Conservation (phyloP, 1,140 invertebrate species). For the Contarinia nasturtii region DNA sequence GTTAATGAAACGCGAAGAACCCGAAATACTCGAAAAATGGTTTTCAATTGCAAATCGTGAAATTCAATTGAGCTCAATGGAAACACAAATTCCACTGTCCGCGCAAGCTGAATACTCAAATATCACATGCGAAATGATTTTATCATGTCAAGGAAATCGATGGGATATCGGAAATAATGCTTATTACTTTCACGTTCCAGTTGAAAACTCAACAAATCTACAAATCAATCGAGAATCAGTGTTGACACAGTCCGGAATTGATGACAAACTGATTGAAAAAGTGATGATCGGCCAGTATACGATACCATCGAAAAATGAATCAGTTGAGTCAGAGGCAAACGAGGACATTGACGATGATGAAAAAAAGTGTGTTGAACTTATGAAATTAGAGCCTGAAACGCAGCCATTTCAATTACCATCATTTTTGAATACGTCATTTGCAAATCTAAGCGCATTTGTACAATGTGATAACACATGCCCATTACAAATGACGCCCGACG, state of each 20-base stretch:
- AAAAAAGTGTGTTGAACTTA: constrained; percentile 7
- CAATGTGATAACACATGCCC: constrained; percentile 57
- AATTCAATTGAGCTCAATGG: constrained; percentile 14
- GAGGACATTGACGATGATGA: constrained; percentile 1
- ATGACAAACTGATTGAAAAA: constrained; percentile 30
- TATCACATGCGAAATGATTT: constrained; percentile 25
- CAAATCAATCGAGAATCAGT: constrained; percentile 25
- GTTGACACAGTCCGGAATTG: constrained; percentile 32
- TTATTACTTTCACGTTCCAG: constrained; percentile 31
- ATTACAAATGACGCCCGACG: constrained; percentile 53
- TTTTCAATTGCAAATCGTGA: constrained; percentile 28
- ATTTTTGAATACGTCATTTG: constrained; percentile 33
- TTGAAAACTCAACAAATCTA: constrained; percentile 29
- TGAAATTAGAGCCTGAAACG: constrained; percentile 17
- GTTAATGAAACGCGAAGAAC: constrained; percentile 28
- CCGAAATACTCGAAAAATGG: constrained; percentile 27
- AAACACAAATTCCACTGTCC: constrained; percentile 8
- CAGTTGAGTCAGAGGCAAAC: constrained; percentile 1
- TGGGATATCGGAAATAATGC: constrained; percentile 37
- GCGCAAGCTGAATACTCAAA: constrained; percentile 14
- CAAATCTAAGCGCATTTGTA: constrained; percentile 34
- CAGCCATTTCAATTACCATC: constrained; percentile 21
- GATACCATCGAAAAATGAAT: background rate
- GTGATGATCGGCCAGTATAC: constrained; percentile 14
- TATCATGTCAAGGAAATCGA: constrained; percentile 31